These are phyloP conservation scores for Pimephales promelas DNA, from an alignment of 2,113 vertebrate species.

Conservation along the genomic window DNA sequence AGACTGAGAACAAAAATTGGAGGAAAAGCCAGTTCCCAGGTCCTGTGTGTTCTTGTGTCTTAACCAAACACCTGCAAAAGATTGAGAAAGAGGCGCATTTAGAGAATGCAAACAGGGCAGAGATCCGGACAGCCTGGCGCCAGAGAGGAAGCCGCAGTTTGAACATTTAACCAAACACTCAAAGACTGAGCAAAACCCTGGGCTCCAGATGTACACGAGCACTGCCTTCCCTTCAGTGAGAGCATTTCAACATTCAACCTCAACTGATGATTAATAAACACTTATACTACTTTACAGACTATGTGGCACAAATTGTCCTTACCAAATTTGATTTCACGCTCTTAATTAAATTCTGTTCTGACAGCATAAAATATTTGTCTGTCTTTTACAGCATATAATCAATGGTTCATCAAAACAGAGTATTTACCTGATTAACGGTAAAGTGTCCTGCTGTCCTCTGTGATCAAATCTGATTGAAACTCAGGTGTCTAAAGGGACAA, in stretches of 20 bases:
- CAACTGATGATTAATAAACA: neutral
- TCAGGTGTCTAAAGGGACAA: slow-evolving; percentile 84
- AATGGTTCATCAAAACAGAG: slow-evolving; percentile 22
- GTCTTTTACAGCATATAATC: neutral
- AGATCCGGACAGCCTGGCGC: slow-evolving; percentile 97
- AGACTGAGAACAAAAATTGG: slow-evolving; percentile 76
- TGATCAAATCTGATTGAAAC: slow-evolving; percentile 91
- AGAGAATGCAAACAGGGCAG: slow-evolving; percentile 91
- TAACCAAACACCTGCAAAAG: slow-evolving; percentile 96
- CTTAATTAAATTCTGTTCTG: neutral
- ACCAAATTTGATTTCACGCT: neutral
- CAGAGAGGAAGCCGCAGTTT: slow-evolving; percentile 96
- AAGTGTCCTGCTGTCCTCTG: slow-evolving; percentile 94
- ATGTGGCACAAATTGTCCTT: neutral
- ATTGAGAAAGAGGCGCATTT: slow-evolving; percentile 91
- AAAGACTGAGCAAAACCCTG: slow-evolving; percentile 89
- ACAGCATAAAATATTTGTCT: neutral
- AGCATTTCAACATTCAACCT: neutral
- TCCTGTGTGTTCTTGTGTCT: slow-evolving; percentile 76
- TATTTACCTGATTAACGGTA: slow-evolving; percentile 96
- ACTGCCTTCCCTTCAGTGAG: slow-evolving; percentile 64
- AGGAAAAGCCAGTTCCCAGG: slow-evolving; percentile 77
- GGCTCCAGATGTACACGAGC: slow-evolving; percentile 87
- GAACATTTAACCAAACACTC: slow-evolving; percentile 98
- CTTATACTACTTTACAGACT: neutral